phyloP scores from a whole-genome alignment of 1,140 invertebrate species.

The Orussus abietinus region DNA sequence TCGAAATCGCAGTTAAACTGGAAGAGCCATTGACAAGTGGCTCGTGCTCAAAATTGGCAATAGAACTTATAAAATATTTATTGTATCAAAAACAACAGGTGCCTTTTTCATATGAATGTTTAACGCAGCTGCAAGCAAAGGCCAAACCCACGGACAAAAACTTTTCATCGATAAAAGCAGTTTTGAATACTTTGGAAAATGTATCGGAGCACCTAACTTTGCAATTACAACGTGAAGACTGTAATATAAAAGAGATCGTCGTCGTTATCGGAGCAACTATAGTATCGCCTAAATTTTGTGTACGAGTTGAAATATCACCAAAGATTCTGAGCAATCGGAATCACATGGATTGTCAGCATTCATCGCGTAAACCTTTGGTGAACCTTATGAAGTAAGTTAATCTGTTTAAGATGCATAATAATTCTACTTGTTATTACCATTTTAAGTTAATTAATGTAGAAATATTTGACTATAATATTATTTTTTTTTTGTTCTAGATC shows the following conservation, averaged over 20 bases:
- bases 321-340: slow-evolving; percentile 37
- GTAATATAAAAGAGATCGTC: slow-evolving; percentile 39
- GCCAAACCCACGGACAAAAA: slow-evolving; percentile 37
- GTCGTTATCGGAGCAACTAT: slow-evolving; percentile 45
- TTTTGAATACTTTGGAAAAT: slow-evolving; percentile 30
- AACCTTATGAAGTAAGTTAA: slow-evolving; percentile 41
- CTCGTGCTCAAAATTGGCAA: slow-evolving; percentile 38
- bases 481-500: slow-evolving; percentile 30
- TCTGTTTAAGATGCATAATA: slow-evolving; percentile 3
- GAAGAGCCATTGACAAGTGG: slow-evolving; percentile 43
- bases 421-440: slow-evolving; percentile 1
- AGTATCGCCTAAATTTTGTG: slow-evolving; percentile 40
- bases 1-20: slow-evolving; percentile 33
- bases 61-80: slow-evolving; percentile 46
- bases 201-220: slow-evolving; percentile 34
- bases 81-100: slow-evolving; percentile 49
- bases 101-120: slow-evolving; percentile 41
- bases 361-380: slow-evolving; percentile 37
- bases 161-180: slow-evolving; percentile 25
- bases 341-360: slow-evolving; percentile 39
- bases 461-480: slow-evolving; percentile 2
- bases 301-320: slow-evolving; percentile 37
- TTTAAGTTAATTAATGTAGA: neutral
- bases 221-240: slow-evolving; percentile 33
- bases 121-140: slow-evolving; percentile 29